Conservation (phyloP, 2,113 vertebrate genomes). For the Podarcis muralis region DNA sequence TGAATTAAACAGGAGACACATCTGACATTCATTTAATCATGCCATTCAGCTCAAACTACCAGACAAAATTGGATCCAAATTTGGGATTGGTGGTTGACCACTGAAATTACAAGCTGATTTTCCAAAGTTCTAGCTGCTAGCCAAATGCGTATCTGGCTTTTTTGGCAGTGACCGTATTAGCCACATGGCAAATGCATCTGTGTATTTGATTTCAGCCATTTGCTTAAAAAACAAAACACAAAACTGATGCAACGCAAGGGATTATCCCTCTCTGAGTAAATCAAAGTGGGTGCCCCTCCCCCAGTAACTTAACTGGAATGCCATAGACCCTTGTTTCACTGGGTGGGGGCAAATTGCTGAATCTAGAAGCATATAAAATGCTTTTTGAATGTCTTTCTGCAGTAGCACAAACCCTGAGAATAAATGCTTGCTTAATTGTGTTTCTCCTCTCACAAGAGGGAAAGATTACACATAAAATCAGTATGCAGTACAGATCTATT, state of each 20-base stretch:
- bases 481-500: neutral
- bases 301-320: neutral
- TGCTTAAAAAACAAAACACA: neutral
- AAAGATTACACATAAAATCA: neutral
- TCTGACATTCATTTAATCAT: neutral
- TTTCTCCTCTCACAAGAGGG: neutral
- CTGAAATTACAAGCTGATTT: neutral
- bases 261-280: neutral
- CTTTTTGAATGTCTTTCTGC: neutral
- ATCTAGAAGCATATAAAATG: neutral
- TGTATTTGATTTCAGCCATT: neutral
- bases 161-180: neutral
- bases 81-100: neutral
- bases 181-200: neutral
- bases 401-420: neutral
- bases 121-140: neutral
- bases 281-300: neutral
- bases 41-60: neutral
- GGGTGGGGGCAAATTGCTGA: neutral
- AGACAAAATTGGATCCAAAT: neutral
- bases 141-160: neutral
- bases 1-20: neutral
- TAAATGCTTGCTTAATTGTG: neutral
- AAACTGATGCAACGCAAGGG: neutral
- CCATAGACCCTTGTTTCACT: neutral